Base-by-base conservation (phyloP, 2,113 vertebrate species). In the Zosterops japonicus region DNA sequence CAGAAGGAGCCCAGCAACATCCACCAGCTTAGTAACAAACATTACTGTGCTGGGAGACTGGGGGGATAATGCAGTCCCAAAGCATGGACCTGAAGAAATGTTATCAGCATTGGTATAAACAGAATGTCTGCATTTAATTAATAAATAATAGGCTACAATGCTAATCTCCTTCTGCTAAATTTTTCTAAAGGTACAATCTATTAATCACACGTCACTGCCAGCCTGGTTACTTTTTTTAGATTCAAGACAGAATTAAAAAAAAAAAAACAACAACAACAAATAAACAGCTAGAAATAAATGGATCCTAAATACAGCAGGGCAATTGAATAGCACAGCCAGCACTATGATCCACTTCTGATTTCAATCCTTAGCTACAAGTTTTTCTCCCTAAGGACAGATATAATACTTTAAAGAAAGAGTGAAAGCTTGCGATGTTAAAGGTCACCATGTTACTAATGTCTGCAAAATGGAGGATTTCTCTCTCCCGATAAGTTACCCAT, bases 121-220 rank as follows among this genome's bases (percentile, higher is more conserved):
- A 96, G 81, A 59, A 68, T 95, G 90, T 90, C 95, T 95, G 93
- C 87, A 94, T 96, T 95, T 97, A 97, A 96, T 96, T 97, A 96
- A 96, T 96, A 97, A 96, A 95, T 97, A 97, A 97, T 96, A 95
- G 75, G 82, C n/a, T 93, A 80, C 87, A 94, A 95, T 91, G 75
- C 89, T 95, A 95, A 95, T 96, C 91, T 95, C 87, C 90, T 95
- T 83, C 95, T 96, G 91, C 82, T 95, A 96, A 90, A 42, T 97
- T 95, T 94, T 95, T 94, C 92, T 95, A 93, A 96, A 96, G 93
- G 92, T 96, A 85, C 93, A 94, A 81, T 92, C 94, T 97, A 96
- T 96, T 96, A 95, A 97, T 96, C 95, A 93, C 90, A 94, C 77
- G 93, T 91, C 94, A 95, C 81, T 94, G 93, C 89, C 94, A 97